Conservation (phyloP, 2,888 invertebrate species). For the Caenorhabditis zanzibari region DNA sequence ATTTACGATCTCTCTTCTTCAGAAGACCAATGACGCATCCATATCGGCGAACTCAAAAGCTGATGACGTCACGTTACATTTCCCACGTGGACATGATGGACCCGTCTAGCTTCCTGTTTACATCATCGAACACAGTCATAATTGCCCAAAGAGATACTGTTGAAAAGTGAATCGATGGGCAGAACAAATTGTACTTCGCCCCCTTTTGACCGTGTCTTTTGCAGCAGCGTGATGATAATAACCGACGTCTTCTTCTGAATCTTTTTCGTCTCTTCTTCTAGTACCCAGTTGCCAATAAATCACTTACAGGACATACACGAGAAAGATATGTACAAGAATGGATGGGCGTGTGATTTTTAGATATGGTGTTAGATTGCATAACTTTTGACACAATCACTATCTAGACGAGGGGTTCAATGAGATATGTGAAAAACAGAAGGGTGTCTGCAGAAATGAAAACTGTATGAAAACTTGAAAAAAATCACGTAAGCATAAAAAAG, state of each 20-base stretch:
- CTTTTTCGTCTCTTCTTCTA: background rate
- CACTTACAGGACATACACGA: constrained; percentile 34
- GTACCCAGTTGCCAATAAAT: constrained; percentile 31
- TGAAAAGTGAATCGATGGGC: constrained; percentile 15
- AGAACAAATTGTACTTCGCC: constrained; percentile 40
- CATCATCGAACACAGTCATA: constrained; percentile 11
- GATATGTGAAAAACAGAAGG: constrained; percentile 31
- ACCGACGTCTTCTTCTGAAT: background rate
- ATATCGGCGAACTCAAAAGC: constrained; percentile 35
- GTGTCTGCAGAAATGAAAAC: constrained; percentile 30
- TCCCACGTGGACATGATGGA: constrained; percentile 23
- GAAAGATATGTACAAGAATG: constrained; percentile 34
- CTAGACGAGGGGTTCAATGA: constrained; percentile 18
- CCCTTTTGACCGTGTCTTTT: constrained; percentile 20
- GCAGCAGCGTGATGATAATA: constrained; percentile 51
- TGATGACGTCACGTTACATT: constrained; percentile 20
- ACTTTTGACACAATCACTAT: constrained; percentile 11
- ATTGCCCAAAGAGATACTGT: constrained; percentile 19
- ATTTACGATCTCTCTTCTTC: constrained; percentile 1
- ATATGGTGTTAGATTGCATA: constrained; percentile 47
- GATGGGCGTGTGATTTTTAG: constrained; percentile 31
- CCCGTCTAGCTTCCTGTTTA: constrained; percentile 37
- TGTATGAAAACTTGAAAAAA: constrained; percentile 21
- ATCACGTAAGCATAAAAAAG: constrained; percentile 34
- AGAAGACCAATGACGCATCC: constrained; percentile 8